Base-by-base conservation (phyloP, 2,888 invertebrate species). In the Gisinianus flammeolus region DNA sequence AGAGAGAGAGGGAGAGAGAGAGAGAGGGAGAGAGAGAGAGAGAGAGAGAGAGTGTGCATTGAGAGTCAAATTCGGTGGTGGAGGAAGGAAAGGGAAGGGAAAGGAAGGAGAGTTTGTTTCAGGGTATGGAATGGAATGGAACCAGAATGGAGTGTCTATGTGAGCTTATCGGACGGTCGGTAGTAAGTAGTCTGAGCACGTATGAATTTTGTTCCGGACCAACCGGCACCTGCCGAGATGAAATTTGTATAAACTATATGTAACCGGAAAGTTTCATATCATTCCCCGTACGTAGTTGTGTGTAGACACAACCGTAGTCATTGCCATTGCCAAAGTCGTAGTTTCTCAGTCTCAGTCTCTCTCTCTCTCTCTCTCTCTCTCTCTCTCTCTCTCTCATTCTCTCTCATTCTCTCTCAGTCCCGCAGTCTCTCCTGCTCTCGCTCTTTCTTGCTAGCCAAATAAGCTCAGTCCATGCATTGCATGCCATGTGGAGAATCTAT, bases 341-440 rank as follows among this genome's bases (percentile, higher is more conserved):
- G 19, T 19, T 35, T 5, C 12, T 35, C 35, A 35, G 6, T 35
- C 35, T 35, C 56, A 56, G 12, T 56, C 8, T n/a, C n/a, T 56
- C 56, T 56, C 56, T 56, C 56, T 56, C 56, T 56, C 56, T 56
- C 56, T 56, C 56, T 56, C 62, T 56, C 56, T 56, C 56, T 56
- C 56, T 58, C 58, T 58, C 22, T 62, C 62, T 58, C 16, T 58
- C 58, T 58, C 22, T 24, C 58, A 19, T 8, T n/a, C 58, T 24
- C 8, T 58, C 58, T 58, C 24, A 19, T n/a, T 12, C 8, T 62
- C 24, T 62, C 16, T 12, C 62, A 22, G 62, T 62, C 26, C 62
- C 28, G 28, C 4, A 26, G 22, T 22, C 5, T 62, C 26, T 26
- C 26, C 19, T 12, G 19, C 12, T 4, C 8, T 44, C 8, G 6